Evolutionary conservation across 2,888 invertebrate genomes (phyloP).

Genomic region (Drosophila niveifrons): DNA sequence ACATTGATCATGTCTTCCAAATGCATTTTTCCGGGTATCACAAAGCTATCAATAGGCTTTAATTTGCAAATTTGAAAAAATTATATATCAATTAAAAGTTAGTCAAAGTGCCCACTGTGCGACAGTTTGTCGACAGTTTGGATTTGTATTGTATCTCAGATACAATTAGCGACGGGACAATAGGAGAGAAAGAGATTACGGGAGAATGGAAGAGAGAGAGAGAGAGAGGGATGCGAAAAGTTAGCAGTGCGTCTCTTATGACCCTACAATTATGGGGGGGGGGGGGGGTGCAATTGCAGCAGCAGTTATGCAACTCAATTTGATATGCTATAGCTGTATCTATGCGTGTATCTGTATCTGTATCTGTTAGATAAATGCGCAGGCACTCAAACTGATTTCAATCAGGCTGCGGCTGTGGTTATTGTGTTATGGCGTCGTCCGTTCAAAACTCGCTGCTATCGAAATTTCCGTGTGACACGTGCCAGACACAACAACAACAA

Average conservation of each 20-base stretch:
- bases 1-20: not conserved
- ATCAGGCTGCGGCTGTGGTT: slow-evolving; percentile 65
- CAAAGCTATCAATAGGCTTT: not conserved
- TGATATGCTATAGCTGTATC: slow-evolving; percentile 2
- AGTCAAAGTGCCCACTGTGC: slow-evolving; percentile 10
- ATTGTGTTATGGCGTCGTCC: slow-evolving; percentile 53
- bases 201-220: not conserved
- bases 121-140: slow-evolving; percentile 12
- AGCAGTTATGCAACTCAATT: slow-evolving; percentile 3
- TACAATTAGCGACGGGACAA: slow-evolving; percentile 13
- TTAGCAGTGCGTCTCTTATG: not conserved
- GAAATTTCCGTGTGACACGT: slow-evolving; percentile 70
- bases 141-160: slow-evolving; percentile 1
- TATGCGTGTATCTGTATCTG: slow-evolving; percentile 10
- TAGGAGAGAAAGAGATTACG: not conserved
- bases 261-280: slow-evolving; percentile 2
- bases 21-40: not conserved
- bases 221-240: not conserved
- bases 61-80: not conserved
- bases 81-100: slow-evolving; percentile 6
- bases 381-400: slow-evolving; percentile 55
- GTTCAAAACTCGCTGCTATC: slow-evolving; percentile 59
- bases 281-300: no score
- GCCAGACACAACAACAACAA: slow-evolving; percentile 70
- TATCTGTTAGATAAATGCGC: slow-evolving; percentile 26